Evolutionary conservation across 2,113 vertebrate species (phyloP), one percentile per base, ranked within the genome.

Genomic region (Muscicapa adusta): DNA sequence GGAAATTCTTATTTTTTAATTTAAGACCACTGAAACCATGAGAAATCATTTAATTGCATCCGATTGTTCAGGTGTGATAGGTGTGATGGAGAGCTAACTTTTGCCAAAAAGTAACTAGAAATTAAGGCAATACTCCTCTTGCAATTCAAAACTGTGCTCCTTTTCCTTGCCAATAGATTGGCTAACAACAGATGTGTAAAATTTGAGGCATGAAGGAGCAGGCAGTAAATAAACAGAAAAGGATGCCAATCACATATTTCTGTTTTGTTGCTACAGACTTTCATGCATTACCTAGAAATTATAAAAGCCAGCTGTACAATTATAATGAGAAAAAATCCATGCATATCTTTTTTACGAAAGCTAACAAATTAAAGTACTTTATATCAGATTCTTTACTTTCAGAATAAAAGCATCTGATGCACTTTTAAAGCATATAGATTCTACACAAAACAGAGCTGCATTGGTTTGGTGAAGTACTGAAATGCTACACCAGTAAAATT

Each of bases 211-310:
- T n/a, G 47, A 93, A 58, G 48, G 38, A 81, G 24, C 67, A 84
- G 50, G 70, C 60, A 93, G 54, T 80, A 95, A 93, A 94, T 93
- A 84, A 96, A 84, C 34, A 95, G 72, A 70, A 88, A 93, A 51
- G 36, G 34, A 58, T 96, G 88, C 47, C 87, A 93, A 86, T 67
- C 80, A 84, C n/a, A 82, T 54, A 48, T 85, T 83, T 87, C 36
- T 73, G 7, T 54, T 81, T 61, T 60, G 36, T 56, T 91, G 28
- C 67, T 81, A 61, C 2, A 81, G 53, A 61, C 12, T 54, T 62
- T 57, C 72, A 58, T 63, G 48, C 36, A 73, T 56, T 92, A 91
- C 48, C 43, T 85, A 53, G 31, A 95, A 93, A 74, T 34, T 67
- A 61, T 71, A 81, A 65, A 86, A 88, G 13, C 34, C 77, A 84